A percentile compares a stretch with the other conserved stretches of the same genome.
phyloP scores from a whole-genome alignment of 1,140 invertebrate species.

The Oppia nitens region DNA sequence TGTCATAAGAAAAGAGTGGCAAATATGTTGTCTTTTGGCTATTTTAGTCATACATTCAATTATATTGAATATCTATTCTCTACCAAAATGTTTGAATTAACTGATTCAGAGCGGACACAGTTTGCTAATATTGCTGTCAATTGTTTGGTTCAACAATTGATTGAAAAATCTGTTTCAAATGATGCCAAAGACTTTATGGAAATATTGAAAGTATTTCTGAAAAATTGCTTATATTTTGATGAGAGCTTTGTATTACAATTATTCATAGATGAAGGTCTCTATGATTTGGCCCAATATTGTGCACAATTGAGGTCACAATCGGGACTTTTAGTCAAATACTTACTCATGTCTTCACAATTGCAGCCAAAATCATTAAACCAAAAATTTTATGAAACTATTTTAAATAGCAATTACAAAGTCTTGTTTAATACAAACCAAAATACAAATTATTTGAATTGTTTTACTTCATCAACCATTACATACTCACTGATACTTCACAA shows the following conservation, averaged over 20 bases:
- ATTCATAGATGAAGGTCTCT: slow-evolving; percentile 33
- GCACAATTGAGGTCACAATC: slow-evolving; percentile 20
- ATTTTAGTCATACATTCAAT: slow-evolving; percentile 46
- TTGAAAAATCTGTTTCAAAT: slow-evolving; percentile 24
- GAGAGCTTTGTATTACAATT: slow-evolving; percentile 46
- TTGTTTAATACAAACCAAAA: background rate
- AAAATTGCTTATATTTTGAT: slow-evolving; percentile 48
- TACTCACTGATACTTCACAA: background rate
- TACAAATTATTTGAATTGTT: background rate
- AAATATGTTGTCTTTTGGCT: slow-evolving; percentile 50
- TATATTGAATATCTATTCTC: slow-evolving; percentile 39
- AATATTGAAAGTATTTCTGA: slow-evolving; percentile 37
- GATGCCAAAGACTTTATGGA: background rate
- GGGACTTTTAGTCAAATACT: background rate
- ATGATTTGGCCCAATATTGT: slow-evolving; percentile 23
- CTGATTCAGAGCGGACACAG: slow-evolving; percentile 42
- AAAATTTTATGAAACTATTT: background rate
- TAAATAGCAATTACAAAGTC: background rate
- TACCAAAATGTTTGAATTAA: slow-evolving; percentile 37
- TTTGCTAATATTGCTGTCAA: slow-evolving; percentile 49
- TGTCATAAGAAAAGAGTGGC: slow-evolving; percentile 48
- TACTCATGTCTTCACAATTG: background rate
- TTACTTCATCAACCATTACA: background rate
- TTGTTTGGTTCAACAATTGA: slow-evolving; percentile 43
- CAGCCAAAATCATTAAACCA: background rate